Evolutionary conservation across 2,888 invertebrate genomes (phyloP).

Genomic region (Agrotis clavis): DNA sequence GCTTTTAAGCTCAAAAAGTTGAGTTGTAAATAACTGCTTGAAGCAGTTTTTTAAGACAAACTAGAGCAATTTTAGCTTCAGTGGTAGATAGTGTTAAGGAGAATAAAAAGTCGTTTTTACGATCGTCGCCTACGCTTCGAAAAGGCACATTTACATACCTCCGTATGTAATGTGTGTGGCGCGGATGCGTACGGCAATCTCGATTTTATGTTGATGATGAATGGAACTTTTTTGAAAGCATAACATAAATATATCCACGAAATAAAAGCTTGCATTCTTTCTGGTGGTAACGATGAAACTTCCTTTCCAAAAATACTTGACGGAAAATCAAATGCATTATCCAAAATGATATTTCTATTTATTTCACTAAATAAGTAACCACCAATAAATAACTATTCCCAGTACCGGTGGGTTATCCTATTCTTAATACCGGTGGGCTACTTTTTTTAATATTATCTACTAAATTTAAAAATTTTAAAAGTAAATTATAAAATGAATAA

Average conservation of each 20-base stretch:
- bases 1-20: no score
- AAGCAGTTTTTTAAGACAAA: neutral
- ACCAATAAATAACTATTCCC: no score
- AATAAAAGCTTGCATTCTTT: neutral
- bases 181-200: slow-evolving; percentile 9
- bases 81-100: neutral
- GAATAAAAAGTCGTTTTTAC: neutral
- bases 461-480: no score
- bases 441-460: no score
- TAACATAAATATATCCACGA: neutral
- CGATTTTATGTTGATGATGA: slow-evolving; percentile 28
- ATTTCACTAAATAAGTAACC: slow-evolving; percentile 3
- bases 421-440: no score
- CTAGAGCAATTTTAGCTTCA: neutral
- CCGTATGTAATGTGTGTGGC: no score
- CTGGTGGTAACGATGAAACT: no score
- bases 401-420: no score
- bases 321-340: neutral
- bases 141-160: slow-evolving; percentile 13
- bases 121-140: slow-evolving; percentile 3
- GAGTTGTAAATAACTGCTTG: neutral
- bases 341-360: slow-evolving; percentile 3
- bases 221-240: slow-evolving; percentile 8
- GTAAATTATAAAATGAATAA: no score
- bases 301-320: neutral